phyloP scores from a whole-genome alignment of 2,888 invertebrate genomes.

The Apotomis betuletana region DNA sequence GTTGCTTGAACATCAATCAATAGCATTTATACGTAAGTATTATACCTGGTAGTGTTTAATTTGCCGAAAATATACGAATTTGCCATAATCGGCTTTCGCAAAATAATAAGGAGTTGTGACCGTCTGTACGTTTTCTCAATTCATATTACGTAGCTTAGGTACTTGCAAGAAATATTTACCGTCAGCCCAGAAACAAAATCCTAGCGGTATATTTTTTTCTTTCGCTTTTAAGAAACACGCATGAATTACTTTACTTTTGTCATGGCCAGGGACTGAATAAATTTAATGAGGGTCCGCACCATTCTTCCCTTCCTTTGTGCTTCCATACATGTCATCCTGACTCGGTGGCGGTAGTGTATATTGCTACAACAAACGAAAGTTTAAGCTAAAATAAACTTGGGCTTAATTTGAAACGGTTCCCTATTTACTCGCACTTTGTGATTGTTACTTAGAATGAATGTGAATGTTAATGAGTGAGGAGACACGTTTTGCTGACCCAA shows the following conservation, averaged over 20 bases:
- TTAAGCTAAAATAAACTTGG: constrained; percentile 25
- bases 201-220: constrained; percentile 60
- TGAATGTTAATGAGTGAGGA: background rate
- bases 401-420: constrained; percentile 10
- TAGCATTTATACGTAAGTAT: too few relatives aligned
- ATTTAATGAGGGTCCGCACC: constrained; percentile 74
- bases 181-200: constrained; percentile 24
- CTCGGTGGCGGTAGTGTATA: constrained; percentile 52
- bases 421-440: background rate
- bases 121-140: too few relatives aligned
- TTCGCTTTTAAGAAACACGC: constrained; percentile 75
- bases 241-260: constrained; percentile 74
- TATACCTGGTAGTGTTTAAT: too few relatives aligned
- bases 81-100: too few relatives aligned
- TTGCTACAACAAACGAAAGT: constrained; percentile 26
- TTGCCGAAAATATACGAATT: too few relatives aligned
- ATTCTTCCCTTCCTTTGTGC: constrained; percentile 73
- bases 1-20: too few relatives aligned
- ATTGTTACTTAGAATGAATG: background rate
- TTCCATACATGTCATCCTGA: constrained; percentile 64
- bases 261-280: constrained; percentile 71
- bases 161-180: constrained; percentile 6
- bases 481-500: background rate
- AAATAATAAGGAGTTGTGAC: too few relatives aligned
- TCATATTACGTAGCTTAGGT: constrained; percentile 2